Evolutionary conservation across 2,113 vertebrate species (phyloP).

Genomic region (Phodopus roborovskii): DNA sequence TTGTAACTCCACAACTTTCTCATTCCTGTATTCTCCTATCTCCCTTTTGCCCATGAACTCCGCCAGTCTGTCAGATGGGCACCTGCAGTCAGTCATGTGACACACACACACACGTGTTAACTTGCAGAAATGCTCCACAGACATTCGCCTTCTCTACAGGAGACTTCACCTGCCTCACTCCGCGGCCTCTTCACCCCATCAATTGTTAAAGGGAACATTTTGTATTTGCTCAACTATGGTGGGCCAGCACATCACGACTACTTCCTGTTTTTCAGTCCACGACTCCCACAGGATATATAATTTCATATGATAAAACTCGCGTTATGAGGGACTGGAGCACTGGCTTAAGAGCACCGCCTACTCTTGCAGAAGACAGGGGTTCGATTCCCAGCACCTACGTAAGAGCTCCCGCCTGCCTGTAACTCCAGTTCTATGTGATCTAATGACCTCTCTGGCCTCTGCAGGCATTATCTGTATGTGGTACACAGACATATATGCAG

Average conservation of each 20-base stretch:
- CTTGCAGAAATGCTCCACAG: neutral
- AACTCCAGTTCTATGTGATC: neutral
- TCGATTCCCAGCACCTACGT: neutral
- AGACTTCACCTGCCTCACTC: neutral
- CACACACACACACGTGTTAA: neutral
- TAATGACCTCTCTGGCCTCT: neutral
- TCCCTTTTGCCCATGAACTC: neutral
- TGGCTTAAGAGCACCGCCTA: neutral
- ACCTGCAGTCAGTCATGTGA: neutral
- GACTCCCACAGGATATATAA: neutral
- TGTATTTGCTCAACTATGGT: neutral
- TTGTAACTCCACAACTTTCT: neutral
- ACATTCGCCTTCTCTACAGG: neutral
- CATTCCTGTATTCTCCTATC: neutral
- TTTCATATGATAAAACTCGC: neutral
- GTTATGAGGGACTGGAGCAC: neutral
- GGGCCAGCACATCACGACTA: neutral
- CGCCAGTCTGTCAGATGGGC: neutral
- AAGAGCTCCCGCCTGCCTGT: no score
- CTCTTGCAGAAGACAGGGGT: neutral
- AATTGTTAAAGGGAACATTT: neutral
- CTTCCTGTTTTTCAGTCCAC: neutral
- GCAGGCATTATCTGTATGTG: neutral
- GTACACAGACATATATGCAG: neutral
- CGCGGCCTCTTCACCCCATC: no score